A percentile compares a stretch with the other conserved stretches of the same genome.
phyloP scores from a whole-genome alignment of 2,888 invertebrate genomes.

The Thymelicus sylvestris region DNA sequence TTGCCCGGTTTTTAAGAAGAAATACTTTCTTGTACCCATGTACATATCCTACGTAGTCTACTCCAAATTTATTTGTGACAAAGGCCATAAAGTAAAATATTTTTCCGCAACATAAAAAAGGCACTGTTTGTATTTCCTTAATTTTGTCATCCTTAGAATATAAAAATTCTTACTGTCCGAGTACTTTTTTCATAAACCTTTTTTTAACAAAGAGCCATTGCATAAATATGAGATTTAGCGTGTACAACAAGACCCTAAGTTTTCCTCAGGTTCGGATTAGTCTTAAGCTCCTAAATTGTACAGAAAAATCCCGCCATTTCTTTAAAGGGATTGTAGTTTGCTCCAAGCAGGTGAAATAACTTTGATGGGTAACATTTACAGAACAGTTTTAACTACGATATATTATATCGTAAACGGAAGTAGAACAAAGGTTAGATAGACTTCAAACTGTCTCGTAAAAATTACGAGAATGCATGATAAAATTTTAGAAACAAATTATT shows the following conservation, averaged over 20 bases:
- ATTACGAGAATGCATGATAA: background rate
- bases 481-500: too few relatives aligned
- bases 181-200: conserved; percentile 29
- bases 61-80: too few relatives aligned
- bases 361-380: conserved; percentile 13
- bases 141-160: conserved; percentile 11
- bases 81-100: too few relatives aligned
- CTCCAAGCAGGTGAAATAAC: conserved; percentile 24
- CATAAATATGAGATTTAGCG: conserved; percentile 31
- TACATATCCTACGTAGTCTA: too few relatives aligned
- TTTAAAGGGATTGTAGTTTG: conserved; percentile 33
- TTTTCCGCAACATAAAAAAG: background rate
- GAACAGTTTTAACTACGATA: conserved; percentile 13
- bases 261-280: conserved; percentile 36
- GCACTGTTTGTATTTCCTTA: conserved; percentile 9
- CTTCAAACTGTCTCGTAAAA: too few relatives aligned
- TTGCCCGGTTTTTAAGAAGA: too few relatives aligned
- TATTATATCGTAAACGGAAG: background rate
- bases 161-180: conserved; percentile 1
- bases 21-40: too few relatives aligned
- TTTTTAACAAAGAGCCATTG: conserved; percentile 21
- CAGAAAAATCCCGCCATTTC: conserved; percentile 36
- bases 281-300: conserved; percentile 37
- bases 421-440: background rate
- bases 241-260: conserved; percentile 36